Conservation (phyloP, 2,797 vertebrate genomes). For the Spea hammondii region DNA sequence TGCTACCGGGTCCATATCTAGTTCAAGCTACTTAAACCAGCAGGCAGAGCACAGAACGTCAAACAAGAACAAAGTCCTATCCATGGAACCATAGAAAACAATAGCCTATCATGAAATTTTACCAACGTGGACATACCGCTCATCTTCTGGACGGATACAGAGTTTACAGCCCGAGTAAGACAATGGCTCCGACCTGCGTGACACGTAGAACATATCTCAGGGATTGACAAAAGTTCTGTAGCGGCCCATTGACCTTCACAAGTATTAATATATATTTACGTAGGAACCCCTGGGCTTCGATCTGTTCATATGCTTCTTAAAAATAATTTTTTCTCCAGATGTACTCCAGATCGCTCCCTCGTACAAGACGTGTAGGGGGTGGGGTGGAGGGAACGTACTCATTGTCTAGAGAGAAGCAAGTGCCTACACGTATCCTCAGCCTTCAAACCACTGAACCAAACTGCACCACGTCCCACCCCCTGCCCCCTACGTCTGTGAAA, state of each 20-base stretch:
- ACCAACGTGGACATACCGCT: too few species aligned
- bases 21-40: too few species aligned
- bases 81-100: too few species aligned
- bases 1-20: too few species aligned
- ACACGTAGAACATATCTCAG: too few species aligned
- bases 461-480: neutral
- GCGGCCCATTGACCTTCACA: neutral
- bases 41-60: too few species aligned
- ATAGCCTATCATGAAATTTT: too few species aligned
- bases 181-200: too few species aligned
- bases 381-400: slow-evolving; percentile 1
- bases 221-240: too few species aligned
- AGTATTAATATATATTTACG: neutral
- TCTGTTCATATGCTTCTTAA: slow-evolving; percentile 6
- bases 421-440: slow-evolving; percentile 29
- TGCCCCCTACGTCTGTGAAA: neutral
- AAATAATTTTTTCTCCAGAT: slow-evolving; percentile 38
- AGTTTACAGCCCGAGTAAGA: too few species aligned
- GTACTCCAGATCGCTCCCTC: slow-evolving; percentile 9
- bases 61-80: too few species aligned
- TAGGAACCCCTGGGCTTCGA: neutral
- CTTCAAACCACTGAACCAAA: slow-evolving; percentile 18
- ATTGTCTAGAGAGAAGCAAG: slow-evolving; percentile 41
- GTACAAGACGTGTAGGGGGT: slow-evolving; percentile 2
- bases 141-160: too few species aligned